Evolutionary conservation across 2,113 vertebrate species (phyloP), one percentile per base, ranked within the genome.

Genomic region (Sinocyclocheilus rhinocerous): DNA sequence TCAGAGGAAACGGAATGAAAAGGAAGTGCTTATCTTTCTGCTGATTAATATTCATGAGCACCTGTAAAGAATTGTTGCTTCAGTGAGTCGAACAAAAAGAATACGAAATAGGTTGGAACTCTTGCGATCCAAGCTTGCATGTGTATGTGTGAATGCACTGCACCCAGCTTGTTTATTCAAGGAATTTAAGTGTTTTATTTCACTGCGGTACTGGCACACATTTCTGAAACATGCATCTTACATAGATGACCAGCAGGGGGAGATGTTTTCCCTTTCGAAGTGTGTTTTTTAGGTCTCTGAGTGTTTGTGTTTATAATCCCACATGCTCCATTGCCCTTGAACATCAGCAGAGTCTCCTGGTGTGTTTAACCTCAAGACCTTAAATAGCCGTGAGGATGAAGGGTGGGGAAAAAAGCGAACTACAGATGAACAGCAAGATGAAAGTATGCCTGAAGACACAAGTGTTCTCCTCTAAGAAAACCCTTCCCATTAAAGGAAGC

Each of bases 21-120:
- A 79, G 86, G 83, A 86, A 88, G 76, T 89, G 77, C 52, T 84
- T 83, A 81, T 86, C 76, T 87, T 72, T 69, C 36, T 22, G 24
- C 69, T 87, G 29, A 73, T 88, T 84, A 86, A 88, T 89, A 88
- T 88, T 89, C 86, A 89, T 88, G 76, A 88, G 87, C 80, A 81
- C 84, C 86, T 87, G 85, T 78, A 57, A 85, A 72, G 36, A 57
- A 24, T 55, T 55, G 85, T 33, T 22, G 59, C 50, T 83, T 50
- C 24, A 72, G 0, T 22, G 84, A 78, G 67, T 4, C 63, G 7
- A 84, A 61, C 2, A 36, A 18, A 59, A 63, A 50, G n/a, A 33
- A 75, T 22, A 22, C 7, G 39, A 59, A 83, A 36, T 57, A 22
- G 76, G 55, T 50, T 22, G 76, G 45, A 36, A 69, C 52, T 42